These are phyloP conservation scores for Hecatera dysodea DNA, from an alignment of 2,888 invertebrate species.

Conservation along the genomic window DNA sequence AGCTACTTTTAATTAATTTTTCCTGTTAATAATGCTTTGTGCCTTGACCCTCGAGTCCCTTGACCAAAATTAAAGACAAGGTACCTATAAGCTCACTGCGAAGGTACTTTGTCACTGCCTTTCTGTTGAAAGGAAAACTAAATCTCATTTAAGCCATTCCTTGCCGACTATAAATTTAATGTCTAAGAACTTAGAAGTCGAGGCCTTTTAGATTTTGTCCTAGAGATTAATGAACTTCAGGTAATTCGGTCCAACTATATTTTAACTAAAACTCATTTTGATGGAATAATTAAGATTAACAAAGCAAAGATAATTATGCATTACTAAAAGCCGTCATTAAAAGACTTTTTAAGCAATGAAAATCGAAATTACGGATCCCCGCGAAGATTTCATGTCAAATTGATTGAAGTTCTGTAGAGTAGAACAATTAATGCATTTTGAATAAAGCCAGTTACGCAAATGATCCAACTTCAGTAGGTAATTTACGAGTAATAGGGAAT, in stretches of 20 bases:
- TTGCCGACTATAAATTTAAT: slow-evolving; percentile 14
- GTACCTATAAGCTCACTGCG: not conserved
- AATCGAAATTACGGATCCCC: not conserved
- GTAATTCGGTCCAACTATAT: not conserved
- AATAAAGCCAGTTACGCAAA: not conserved
- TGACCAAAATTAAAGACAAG: slow-evolving; percentile 3
- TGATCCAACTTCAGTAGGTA: not conserved
- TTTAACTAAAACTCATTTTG: slow-evolving; percentile 5
- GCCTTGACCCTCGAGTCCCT: not conserved
- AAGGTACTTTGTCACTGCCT: slow-evolving; percentile 3
- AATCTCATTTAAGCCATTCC: slow-evolving; percentile 23
- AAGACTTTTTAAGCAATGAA: not conserved
- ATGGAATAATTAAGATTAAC: not conserved
- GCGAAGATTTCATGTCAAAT: not conserved
- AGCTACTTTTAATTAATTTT: not conserved
- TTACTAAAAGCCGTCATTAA: not conserved
- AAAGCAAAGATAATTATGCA: slow-evolving; percentile 1
- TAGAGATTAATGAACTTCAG: slow-evolving; percentile 3
- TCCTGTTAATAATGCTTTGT: not conserved
- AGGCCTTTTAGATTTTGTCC: slow-evolving; percentile 2
- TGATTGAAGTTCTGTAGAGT: not conserved
- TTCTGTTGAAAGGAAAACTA: slow-evolving; percentile 9
- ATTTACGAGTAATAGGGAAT: slow-evolving; percentile 1
- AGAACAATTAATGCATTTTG: not conserved
- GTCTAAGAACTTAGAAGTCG: slow-evolving; percentile 17